These are phyloP conservation scores for Ditula angustiorana DNA, from an alignment of 2,888 invertebrate species.

Conservation along the genomic window DNA sequence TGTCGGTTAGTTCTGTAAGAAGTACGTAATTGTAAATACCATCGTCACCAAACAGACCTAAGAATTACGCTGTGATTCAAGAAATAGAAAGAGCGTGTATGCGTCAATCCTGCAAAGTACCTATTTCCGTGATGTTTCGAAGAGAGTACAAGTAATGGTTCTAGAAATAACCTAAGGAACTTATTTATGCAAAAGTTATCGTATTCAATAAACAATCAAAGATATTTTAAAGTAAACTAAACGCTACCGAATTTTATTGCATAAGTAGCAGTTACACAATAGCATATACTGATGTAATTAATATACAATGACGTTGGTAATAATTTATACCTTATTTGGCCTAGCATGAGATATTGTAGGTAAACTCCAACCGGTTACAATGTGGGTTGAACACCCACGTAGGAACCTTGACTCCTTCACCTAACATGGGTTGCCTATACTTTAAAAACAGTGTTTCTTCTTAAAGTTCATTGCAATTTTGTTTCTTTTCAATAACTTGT, in stretches of 20 bases:
- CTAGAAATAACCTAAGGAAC: too few species aligned
- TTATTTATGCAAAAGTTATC: neutral
- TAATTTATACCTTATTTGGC: constrained; percentile 37
- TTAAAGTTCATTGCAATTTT: neutral
- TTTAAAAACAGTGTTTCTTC: constrained; percentile 23
- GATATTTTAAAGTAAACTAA: neutral
- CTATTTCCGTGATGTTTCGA: too few species aligned
- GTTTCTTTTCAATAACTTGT: too few species aligned
- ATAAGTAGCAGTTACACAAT: constrained; percentile 24
- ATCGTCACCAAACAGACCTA: too few species aligned
- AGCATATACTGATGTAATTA: constrained; percentile 22
- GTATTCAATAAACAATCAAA: neutral
- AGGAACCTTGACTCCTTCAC: constrained; percentile 30
- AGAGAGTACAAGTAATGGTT: too few species aligned
- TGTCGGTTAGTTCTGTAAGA: too few species aligned
- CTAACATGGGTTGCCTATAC: constrained; percentile 21
- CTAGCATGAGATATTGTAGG: constrained; percentile 21
- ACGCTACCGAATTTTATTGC: constrained; percentile 23
- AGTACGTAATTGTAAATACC: too few species aligned
- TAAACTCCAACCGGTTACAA: constrained; percentile 27
- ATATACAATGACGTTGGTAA: constrained; percentile 16
- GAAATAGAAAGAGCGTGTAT: too few species aligned
- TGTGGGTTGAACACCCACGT: constrained; percentile 37
- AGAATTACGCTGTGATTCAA: too few species aligned
- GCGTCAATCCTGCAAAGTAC: too few species aligned